Evolutionary conservation across 2,113 vertebrate species (phyloP).

Genomic region (Chascanopsetta lugubris): DNA sequence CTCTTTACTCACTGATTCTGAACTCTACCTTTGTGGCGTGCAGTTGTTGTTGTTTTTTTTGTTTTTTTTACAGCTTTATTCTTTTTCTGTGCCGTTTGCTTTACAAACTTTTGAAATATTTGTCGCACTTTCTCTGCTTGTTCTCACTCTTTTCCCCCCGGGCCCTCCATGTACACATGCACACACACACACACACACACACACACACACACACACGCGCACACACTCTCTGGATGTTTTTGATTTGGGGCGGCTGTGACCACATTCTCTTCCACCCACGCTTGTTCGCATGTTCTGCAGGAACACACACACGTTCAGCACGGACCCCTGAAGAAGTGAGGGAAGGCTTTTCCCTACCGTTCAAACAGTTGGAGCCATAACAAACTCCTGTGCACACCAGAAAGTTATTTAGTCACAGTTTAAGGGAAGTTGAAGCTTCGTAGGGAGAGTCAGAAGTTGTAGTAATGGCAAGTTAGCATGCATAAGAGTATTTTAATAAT

Average conservation of each 20-base stretch:
- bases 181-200: background rate
- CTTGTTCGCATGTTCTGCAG: slow-evolving; percentile 71
- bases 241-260: slow-evolving; percentile 67
- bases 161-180: no score
- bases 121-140: slow-evolving; percentile 8
- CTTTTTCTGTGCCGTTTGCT: background rate
- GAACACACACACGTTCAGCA: slow-evolving; percentile 49
- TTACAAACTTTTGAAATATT: background rate
- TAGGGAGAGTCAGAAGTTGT: background rate
- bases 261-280: slow-evolving; percentile 75
- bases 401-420: slow-evolving; percentile 1
- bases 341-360: slow-evolving; percentile 9
- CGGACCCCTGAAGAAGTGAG: slow-evolving; percentile 33
- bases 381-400: background rate
- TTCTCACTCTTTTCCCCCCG: slow-evolving; percentile 21
- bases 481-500: no score
- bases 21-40: slow-evolving; percentile 10
- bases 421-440: background rate
- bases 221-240: slow-evolving; percentile 63
- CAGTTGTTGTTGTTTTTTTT: no score
- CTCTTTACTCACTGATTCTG: slow-evolving; percentile 20
- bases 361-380: background rate
- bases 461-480: background rate
- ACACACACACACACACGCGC: slow-evolving; percentile 10
- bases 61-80: background rate